phyloP scores from a whole-genome alignment of 1,140 invertebrate species.

The Oscheius sp. region DNA sequence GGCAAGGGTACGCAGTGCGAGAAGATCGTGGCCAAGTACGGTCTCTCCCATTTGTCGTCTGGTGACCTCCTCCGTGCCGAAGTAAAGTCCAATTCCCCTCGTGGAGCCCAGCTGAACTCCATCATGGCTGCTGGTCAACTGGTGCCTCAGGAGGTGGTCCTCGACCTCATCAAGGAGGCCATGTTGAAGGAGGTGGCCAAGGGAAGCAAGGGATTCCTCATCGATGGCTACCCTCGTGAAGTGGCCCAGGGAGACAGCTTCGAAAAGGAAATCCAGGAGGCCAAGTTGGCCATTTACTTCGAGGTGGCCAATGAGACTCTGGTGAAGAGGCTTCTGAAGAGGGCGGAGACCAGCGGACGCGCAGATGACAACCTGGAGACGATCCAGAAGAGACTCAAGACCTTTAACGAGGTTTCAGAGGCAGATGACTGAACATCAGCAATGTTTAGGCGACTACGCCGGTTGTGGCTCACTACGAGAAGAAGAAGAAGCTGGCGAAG shows the following conservation, averaged over 20 bases:
- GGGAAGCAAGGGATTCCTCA: conserved; percentile 81
- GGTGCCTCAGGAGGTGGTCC: conserved; percentile 80
- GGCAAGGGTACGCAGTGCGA: conserved; percentile 97
- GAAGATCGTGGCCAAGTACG: conserved; percentile 83
- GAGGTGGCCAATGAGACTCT: conserved; percentile 82
- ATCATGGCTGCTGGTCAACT: conserved; percentile 87
- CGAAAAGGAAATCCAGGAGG: conserved; percentile 79
- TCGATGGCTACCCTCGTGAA: conserved; percentile 92
- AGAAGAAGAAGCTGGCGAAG: conserved; percentile 72
- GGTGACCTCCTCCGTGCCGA: conserved; percentile 88
- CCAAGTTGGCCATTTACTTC: conserved; percentile 77
- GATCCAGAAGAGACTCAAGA: conserved; percentile 85
- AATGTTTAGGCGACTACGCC: conserved; percentile 80
- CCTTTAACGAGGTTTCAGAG: conserved; percentile 87
- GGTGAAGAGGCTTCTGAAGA: conserved; percentile 76
- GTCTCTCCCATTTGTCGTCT: conserved; percentile 90
- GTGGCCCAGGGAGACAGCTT: conserved; percentile 83
- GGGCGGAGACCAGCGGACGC: conserved; percentile 82
- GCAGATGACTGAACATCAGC: no score
- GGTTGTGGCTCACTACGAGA: conserved; percentile 80
- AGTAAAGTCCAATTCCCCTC: conserved; percentile 76
- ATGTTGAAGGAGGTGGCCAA: conserved; percentile 70
- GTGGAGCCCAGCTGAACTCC: conserved; percentile 75
- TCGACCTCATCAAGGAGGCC: conserved; percentile 80
- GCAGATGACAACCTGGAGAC: conserved; percentile 95